Evolutionary conservation across 2,797 vertebrate species (phyloP), one percentile per base, ranked within the genome.

Genomic region (Pseudochromis fuscus): DNA sequence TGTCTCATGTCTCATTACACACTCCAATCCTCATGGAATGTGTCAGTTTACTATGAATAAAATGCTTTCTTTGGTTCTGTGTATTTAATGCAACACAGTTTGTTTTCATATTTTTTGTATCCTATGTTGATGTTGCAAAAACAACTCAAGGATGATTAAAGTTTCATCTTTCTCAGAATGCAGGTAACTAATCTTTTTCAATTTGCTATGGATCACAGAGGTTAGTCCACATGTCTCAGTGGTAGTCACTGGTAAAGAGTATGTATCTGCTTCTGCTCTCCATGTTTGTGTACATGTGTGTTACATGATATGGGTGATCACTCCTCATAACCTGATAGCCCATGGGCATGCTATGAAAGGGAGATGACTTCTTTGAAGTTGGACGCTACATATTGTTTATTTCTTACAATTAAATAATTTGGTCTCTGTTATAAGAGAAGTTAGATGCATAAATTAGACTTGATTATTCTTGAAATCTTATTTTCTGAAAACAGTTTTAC

Each of bases 131-230:
- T 8, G 5, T 35, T 55, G 56, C 28, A 77, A 78, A 57, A 67
- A 75, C 53, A 24, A 56, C 64, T 61, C 19, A 28, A 67, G 75
- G 46, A 55, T 24, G 42, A 71, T 25, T 56, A 4, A 56, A 42
- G 53, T 69, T 81, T 71, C 50, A 45, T 31, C 66, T 81, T 69
- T 75, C 75, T 85, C 77, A 80, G 70, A 85, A 75, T 31, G 79
- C 69, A 75, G 63, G 35, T 71, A 66, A 77, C 46, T 85, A 78
- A 91, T 88, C 81, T 85, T 78, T 76, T 72, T 71, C 78, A 35
- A 88, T 84, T 89, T 76, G 89, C 86, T 86, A 78, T 74, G 81
- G 85, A 85, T 88, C 84, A 84, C 77, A 76, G 73, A 70, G 73
- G 78, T 83, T 72, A 88, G 83, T 69, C 73, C 57, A 25, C 63